These are phyloP conservation scores for Zalophus californianus DNA, from an alignment of 2,797 vertebrate genomes.

Conservation along the genomic window DNA sequence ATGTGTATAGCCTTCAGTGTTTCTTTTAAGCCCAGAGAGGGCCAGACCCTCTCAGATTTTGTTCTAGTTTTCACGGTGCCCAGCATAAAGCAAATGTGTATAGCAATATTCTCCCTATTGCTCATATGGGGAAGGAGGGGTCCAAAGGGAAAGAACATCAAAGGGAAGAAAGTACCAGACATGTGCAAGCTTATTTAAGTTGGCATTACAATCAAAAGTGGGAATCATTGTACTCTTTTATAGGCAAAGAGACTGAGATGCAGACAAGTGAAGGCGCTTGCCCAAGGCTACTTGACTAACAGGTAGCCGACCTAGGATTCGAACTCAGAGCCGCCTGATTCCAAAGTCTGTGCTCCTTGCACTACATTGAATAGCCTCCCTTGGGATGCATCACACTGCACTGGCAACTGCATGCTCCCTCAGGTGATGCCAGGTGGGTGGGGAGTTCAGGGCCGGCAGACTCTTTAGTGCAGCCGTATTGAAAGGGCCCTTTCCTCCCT, in stretches of 20 bases:
- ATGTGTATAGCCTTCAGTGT: fast-evolving
- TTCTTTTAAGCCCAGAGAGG: not conserved
- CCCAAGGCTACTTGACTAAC: not conserved
- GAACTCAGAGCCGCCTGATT: not conserved
- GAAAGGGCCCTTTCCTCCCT: not conserved
- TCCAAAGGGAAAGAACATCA: not conserved
- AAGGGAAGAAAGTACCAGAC: not conserved
- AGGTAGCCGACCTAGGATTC: not conserved
- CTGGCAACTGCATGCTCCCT: too few species aligned
- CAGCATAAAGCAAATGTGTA: not conserved
- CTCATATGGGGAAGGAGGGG: not conserved
- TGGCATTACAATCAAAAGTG: not conserved
- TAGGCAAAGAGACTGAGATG: not conserved
- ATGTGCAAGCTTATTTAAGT: not conserved
- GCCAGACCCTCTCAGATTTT: not conserved
- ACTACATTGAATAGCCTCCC: not conserved
- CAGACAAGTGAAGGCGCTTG: not conserved
- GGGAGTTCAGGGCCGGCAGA: not conserved
- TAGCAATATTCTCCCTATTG: not conserved
- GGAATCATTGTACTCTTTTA: not conserved
- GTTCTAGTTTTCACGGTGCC: not conserved
- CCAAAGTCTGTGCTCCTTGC: not conserved
- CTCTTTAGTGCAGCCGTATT: not conserved
- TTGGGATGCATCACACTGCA: not conserved
- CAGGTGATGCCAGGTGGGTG: fast-evolving